Evolutionary conservation across 2,888 invertebrate genomes (phyloP).

Genomic region (Drepana falcataria): DNA sequence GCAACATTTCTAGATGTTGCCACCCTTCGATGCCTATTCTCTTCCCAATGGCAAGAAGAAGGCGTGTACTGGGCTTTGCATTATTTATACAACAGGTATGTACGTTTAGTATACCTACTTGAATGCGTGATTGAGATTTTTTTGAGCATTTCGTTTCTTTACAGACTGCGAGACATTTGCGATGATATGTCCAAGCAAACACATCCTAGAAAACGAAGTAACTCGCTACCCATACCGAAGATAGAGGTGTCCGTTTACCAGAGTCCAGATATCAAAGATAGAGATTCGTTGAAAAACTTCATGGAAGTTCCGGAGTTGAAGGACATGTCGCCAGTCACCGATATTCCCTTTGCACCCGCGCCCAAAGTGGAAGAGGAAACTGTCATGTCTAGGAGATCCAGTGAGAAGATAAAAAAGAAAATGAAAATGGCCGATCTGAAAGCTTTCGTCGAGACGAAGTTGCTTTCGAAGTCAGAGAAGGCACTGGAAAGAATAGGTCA

Average conservation of each 20-base stretch:
- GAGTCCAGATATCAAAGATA: conserved; percentile 83
- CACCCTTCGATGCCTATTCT: conserved; percentile 95
- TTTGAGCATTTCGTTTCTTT: conserved; percentile 11
- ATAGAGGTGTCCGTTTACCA: conserved; percentile 93
- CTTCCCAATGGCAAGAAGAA: conserved; percentile 98
- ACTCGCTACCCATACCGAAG: conserved; percentile 95
- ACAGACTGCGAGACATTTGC: conserved; percentile 90
- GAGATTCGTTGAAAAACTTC: conserved; percentile 84
- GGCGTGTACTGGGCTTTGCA: conserved; percentile 98
- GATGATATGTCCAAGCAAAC: conserved; percentile 89
- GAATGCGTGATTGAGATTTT: no score
- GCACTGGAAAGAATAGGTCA: conserved; percentile 93
- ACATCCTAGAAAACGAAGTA: conserved; percentile 91
- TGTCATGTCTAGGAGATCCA: conserved; percentile 80
- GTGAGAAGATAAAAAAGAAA: conserved; percentile 89
- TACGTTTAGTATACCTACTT: neutral
- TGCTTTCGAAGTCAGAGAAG: conserved; percentile 94
- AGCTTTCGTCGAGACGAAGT: conserved; percentile 94
- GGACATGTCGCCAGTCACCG: conserved; percentile 81
- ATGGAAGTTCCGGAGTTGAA: conserved; percentile 87
- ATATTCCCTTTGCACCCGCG: conserved; percentile 58
- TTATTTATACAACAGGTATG: conserved; percentile 91
- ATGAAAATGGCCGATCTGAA: conserved; percentile 95
- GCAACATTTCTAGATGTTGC: conserved; percentile 98
- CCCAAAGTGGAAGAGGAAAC: conserved; percentile 61